Conservation (phyloP, 2,888 invertebrate genomes). For the Andrena fulva region DNA sequence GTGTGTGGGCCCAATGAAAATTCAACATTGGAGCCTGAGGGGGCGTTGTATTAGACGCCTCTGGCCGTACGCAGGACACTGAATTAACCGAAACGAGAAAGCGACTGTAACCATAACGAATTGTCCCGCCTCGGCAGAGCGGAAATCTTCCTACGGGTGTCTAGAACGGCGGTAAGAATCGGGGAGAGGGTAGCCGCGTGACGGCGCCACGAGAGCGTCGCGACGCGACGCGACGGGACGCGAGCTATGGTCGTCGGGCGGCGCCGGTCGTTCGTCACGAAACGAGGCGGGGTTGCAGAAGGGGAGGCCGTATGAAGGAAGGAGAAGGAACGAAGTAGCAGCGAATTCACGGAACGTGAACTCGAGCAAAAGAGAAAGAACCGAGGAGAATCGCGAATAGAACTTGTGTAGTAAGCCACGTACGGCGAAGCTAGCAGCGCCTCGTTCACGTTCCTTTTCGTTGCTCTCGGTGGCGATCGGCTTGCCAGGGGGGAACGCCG, state of each 20-base stretch:
- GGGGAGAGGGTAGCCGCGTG: conserved; percentile 65
- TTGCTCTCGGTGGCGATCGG: conserved; percentile 27
- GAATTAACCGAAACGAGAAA: conserved; percentile 18
- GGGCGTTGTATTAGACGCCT: neutral
- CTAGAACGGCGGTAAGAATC: conserved; percentile 4
- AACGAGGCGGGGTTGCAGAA: conserved; percentile 60
- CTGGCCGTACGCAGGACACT: neutral
- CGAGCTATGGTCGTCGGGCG: conserved; percentile 73
- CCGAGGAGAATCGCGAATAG: conserved; percentile 24
- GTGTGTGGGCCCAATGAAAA: neutral
- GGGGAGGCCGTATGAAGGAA: conserved; percentile 54
- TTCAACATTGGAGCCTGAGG: neutral
- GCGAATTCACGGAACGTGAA: conserved; percentile 50
- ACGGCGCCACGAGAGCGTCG: conserved; percentile 76
- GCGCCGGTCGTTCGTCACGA: conserved; percentile 65
- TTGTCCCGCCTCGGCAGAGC: conserved; percentile 30
- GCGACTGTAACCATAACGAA: conserved; percentile 10
- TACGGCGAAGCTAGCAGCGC: conserved; percentile 53
- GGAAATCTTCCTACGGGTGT: conserved; percentile 26
- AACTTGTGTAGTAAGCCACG: conserved; percentile 7
- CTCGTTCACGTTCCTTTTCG: conserved; percentile 35
- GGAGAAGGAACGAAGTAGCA: conserved; percentile 46
- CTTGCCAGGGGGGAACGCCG: conserved; percentile 6
- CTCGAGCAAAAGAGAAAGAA: conserved; percentile 51
- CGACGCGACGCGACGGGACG: conserved; percentile 74